Evolutionary conservation across 1,140 invertebrate genomes (phyloP), one percentile per base, ranked within the genome.

Genomic region (Muscidifurax raptorellus): DNA sequence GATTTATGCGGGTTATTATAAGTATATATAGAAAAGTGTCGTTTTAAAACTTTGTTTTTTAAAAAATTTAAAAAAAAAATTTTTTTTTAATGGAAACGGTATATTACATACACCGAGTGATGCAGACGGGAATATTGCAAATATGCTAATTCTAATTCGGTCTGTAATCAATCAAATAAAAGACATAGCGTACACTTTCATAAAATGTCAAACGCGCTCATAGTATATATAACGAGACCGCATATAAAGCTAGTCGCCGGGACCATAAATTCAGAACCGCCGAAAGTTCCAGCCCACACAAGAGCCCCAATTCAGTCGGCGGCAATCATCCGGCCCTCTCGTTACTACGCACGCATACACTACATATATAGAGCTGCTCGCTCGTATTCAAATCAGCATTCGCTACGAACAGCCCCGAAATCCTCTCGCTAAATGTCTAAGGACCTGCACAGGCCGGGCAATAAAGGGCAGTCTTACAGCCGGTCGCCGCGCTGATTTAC

Each of bases 391-490:
- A 27, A 12, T n/a, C 64, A 28, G 64, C 25, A n/a, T 4, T n/a
- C 10, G 40, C 59, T 25, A 69, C 25, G 25, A 28, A 69, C 18
- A 47, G 72, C 22, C 18, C 40, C 72, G 72, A 47, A 75, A 75
- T 47, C 22, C 72, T 75, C 7, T 40, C 36, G 52, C 52, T 59
- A 59, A 36, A 6, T 22, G 47, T 52, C 47, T 22, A 7, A 59
- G 18, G 52, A 59, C 2, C 52, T n/a, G 18, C 9, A 13, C 25
- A 27, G 25, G 47, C 44, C 44, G n/a, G 32, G 22, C 40, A 28
- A 77, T 77, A 77, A 77, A 77, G 75, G 75, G 44, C 25, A 59
- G 44, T 28, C 47, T 59, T 47, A 40, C 32, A 40, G 71, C 12
- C 28, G 27, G 36, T 40, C 36, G 28, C 12, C 71, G 28, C 4